Evolutionary conservation across 1,140 invertebrate genomes (phyloP), one percentile per base, ranked within the genome.

Genomic region (Solen grandis): DNA sequence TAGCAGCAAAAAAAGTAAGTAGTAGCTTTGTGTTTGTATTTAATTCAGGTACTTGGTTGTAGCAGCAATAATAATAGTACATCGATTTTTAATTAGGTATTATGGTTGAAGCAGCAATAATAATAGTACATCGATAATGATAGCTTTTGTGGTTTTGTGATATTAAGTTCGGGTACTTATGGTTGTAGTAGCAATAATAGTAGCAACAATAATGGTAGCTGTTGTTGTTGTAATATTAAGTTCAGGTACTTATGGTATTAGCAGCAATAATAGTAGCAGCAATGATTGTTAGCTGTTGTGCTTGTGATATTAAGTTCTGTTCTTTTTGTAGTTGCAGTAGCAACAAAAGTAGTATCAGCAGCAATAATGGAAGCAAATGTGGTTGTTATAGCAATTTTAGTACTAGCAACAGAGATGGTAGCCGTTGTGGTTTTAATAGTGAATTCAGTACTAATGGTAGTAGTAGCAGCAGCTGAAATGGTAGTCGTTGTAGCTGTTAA

Each of bases 341-440:
- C 36, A 69, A 41, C 36, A 69, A 41, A 25, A 69, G 66, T 69
- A 69, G 66, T 69, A 69, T 33, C 33, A 69, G 66, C 50, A 69
- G 66, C 50, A 69, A 41, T 69, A 69, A 41, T 52, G 50, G 52
- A 33, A 60, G 66, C 33, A 69, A 41, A 25, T 50, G 66, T 52
- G 50, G 66, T 52, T 50, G 66, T 50, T 50, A 41, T 52, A 69
- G 66, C 27, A 69, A 41, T 52, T 50, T 33, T 69, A 69, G 66
- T 52, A 69, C 22, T 69, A 69, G 66, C 33, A 69, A 41, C 50
- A 69, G 66, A 25, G 50, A 41, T 69, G 50, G 66, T 52, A 69
- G 66, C 50, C 41, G 66, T 52, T 50, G 66, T 69, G 50, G 66
- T 52, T 50, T 33, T 69, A 69, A 41, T 52, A 69, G 66, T 69